phyloP scores from a whole-genome alignment of 2,797 vertebrate species.

The Pteropus rufus region DNA sequence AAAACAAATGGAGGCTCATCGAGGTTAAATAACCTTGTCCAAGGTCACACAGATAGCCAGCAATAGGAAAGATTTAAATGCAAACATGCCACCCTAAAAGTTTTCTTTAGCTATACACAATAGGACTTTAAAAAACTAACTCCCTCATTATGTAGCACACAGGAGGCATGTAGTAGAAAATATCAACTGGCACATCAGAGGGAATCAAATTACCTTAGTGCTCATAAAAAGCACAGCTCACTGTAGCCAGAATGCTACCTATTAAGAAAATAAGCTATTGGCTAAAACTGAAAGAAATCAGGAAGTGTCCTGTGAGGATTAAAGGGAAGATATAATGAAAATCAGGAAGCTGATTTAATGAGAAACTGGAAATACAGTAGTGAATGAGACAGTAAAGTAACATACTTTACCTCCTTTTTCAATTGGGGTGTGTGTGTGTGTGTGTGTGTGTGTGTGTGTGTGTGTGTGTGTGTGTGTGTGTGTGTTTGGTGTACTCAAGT shows the following conservation, averaged over 20 bases:
- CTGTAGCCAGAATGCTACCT: not conserved
- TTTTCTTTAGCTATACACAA: not conserved
- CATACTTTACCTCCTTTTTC: not conserved
- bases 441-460: not conserved
- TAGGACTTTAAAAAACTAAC: not conserved
- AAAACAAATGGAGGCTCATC: not conserved
- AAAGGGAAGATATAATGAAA: constrained; percentile 15
- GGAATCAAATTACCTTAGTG: not conserved
- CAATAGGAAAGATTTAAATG: not conserved
- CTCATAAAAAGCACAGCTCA: constrained; percentile 10
- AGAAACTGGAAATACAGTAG: constrained; percentile 45
- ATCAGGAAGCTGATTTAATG: constrained; percentile 37
- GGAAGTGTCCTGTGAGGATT: not conserved
- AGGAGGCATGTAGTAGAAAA: constrained; percentile 6
- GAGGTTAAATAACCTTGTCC: constrained; percentile 19
- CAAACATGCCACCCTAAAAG: not conserved
- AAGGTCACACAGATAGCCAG: not conserved
- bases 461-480: not conserved
- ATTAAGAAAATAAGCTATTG: constrained; percentile 44
- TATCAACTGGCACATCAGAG: not conserved
- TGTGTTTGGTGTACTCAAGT: not conserved
- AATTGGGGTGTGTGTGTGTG: too few species aligned
- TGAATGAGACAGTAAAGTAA: not conserved
- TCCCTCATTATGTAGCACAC: not conserved
- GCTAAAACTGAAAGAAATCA: constrained; percentile 31